Base-by-base conservation (phyloP, 2,797 vertebrate genomes). In the Pelochelys cantorii region DNA sequence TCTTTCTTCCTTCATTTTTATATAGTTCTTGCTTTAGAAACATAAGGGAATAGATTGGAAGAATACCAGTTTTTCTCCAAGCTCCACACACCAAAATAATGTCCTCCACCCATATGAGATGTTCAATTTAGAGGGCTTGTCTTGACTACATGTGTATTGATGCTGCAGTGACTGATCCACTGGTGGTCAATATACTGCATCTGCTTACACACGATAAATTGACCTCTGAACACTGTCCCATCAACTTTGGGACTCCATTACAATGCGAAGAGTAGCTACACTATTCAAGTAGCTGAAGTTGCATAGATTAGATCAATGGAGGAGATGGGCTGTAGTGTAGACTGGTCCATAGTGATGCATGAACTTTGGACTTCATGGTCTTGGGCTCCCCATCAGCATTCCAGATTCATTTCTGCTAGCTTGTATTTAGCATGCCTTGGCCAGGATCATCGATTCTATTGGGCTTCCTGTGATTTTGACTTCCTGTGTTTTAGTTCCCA, bases 21-120 rank as follows among this genome's bases (percentile, higher is more conserved):
- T 6, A 15, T 15, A 83, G 29, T 25, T 27, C 75, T 42, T 52
- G 14, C 37, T 42, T 57, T 20, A 77, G 27, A 12, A 1, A 31
- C 8, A 11, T 37, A 87, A 80, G 59, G 31, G 17, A 54, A 18
- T 1, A 31, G 59, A 57, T 8, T n/a, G 25, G 34, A 79, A 23
- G 29, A 80, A 25, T 15, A 9, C 7, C 54, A 27, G 8, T 42
- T 55, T 25, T 55, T 53, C 7, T 56, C 9, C 5, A 75, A 15
- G 29, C 3, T 25, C 29, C 79, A 11, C 31, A 6, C 37, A 11
- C 1, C 31, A 55, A 71, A 55, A n/a, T 29, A 10, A 7, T 48
- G 3, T 1, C 37, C 1, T 0, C 6, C 62, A 29, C 15, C 8
- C 37, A 31, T 52, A 85, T 18, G 13, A 54, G 22, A n/a, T 23